Evolutionary conservation across 2,888 invertebrate genomes (phyloP).

Genomic region (Spodoptera exigua): DNA sequence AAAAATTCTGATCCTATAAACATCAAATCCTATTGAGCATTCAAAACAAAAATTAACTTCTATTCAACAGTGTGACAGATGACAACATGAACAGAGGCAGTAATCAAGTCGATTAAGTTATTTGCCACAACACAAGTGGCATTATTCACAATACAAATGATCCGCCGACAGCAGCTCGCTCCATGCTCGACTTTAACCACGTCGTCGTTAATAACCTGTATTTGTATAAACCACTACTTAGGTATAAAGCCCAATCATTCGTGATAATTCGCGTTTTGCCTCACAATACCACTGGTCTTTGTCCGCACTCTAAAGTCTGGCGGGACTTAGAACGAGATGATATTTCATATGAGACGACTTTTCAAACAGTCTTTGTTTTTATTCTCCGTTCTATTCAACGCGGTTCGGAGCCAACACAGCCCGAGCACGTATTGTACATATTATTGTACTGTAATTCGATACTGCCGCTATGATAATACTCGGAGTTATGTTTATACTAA

Average conservation of each 20-base stretch:
- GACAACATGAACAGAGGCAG: conserved; percentile 4
- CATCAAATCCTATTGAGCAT: neutral
- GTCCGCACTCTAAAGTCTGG: conserved; percentile 44
- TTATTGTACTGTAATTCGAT: conserved; percentile 68
- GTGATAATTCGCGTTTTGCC: conserved; percentile 34
- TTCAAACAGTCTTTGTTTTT: conserved; percentile 67
- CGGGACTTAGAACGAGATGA: conserved; percentile 61
- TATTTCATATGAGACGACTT: conserved; percentile 68
- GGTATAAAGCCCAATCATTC: conserved; percentile 19
- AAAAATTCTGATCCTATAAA: too few relatives aligned
- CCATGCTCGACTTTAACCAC: conserved; percentile 28
- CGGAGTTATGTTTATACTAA: conserved; percentile 66
- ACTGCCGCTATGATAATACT: conserved; percentile 64
- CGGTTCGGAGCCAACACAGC: conserved; percentile 31
- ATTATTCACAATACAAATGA: conserved; percentile 21
- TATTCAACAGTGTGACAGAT: conserved; percentile 15
- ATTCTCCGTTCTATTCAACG: conserved; percentile 59
- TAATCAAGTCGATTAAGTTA: conserved; percentile 5
- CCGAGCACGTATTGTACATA: conserved; percentile 57
- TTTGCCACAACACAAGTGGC: conserved; percentile 17
- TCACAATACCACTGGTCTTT: conserved; percentile 16
- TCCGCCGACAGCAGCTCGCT: conserved; percentile 12
- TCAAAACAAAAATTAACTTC: neutral
- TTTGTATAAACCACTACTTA: conserved; percentile 13
- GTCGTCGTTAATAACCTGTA: conserved; percentile 28